Percentiles rank a stretch among this genome's conserved stretches.
phyloP scores from a whole-genome alignment of 1,140 invertebrate genomes.

The Myzus persicae region DNA sequence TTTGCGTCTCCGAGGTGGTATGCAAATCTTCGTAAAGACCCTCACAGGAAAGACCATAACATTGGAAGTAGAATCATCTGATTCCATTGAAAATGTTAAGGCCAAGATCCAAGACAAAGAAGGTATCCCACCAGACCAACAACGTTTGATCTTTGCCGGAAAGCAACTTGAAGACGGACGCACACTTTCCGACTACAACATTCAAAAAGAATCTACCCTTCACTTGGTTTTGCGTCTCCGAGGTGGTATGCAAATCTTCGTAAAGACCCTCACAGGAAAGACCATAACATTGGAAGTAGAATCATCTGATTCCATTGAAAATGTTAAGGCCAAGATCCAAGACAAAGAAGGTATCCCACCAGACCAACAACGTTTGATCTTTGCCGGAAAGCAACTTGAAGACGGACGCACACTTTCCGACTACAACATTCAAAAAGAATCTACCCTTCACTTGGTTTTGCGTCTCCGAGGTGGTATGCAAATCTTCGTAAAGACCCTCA shows the following conservation, averaged over 20 bases:
- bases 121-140: constrained; percentile 78
- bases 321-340: constrained; percentile 81
- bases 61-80: constrained; percentile 88
- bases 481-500: no score
- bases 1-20: constrained; percentile 74
- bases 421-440: constrained; percentile 77
- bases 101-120: constrained; percentile 84
- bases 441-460: constrained; percentile 74
- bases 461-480: constrained; percentile 70
- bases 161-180: constrained; percentile 83
- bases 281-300: constrained; percentile 79
- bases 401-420: constrained; percentile 81
- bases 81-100: constrained; percentile 95
- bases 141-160: constrained; percentile 78
- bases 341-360: constrained; percentile 77
- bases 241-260: constrained; percentile 80
- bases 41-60: constrained; percentile 94
- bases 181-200: constrained; percentile 78
- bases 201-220: constrained; percentile 76
- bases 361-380: constrained; percentile 77
- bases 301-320: constrained; percentile 79
- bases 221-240: constrained; percentile 74
- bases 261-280: constrained; percentile 78
- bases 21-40: constrained; percentile 82
- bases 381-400: constrained; percentile 82